phyloP scores from a whole-genome alignment of 2,797 vertebrate genomes.

The Ceyx erithaca region DNA sequence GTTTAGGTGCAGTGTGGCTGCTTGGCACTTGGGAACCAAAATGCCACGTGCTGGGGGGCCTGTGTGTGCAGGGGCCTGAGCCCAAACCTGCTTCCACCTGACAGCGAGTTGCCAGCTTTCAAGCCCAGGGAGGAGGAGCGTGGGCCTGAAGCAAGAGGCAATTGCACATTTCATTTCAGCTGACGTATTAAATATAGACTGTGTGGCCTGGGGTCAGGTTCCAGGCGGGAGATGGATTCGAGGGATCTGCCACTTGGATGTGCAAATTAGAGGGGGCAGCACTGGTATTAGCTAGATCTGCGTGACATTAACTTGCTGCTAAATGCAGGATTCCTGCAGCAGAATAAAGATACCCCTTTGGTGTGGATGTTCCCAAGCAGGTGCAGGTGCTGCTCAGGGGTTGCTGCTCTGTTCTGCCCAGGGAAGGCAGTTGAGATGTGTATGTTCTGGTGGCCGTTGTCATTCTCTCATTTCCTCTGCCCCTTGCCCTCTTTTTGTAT shows the following conservation, averaged over 20 bases:
- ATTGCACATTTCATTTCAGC: neutral
- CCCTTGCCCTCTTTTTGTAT: neutral
- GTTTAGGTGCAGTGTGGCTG: neutral
- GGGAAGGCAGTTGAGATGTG: neutral
- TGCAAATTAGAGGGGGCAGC: constrained; percentile 4
- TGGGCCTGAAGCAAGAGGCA: neutral
- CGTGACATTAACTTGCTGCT: neutral
- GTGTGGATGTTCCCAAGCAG: neutral
- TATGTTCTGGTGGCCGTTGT: neutral
- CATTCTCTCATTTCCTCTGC: neutral
- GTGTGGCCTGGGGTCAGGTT: neutral
- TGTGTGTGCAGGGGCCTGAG: neutral
- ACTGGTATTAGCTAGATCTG: neutral
- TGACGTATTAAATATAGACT: neutral
- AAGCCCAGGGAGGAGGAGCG: neutral
- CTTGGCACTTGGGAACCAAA: neutral
- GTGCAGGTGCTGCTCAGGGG: neutral
- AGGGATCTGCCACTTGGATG: neutral
- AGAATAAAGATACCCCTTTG: neutral
- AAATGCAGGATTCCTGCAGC: constrained; percentile 14
- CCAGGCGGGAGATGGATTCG: neutral
- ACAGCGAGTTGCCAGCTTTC: neutral
- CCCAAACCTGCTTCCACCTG: neutral
- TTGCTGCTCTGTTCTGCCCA: neutral
- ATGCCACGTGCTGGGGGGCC: neutral